Conservation (phyloP, 2,888 invertebrate species). For the Criorhina ranunculi region DNA sequence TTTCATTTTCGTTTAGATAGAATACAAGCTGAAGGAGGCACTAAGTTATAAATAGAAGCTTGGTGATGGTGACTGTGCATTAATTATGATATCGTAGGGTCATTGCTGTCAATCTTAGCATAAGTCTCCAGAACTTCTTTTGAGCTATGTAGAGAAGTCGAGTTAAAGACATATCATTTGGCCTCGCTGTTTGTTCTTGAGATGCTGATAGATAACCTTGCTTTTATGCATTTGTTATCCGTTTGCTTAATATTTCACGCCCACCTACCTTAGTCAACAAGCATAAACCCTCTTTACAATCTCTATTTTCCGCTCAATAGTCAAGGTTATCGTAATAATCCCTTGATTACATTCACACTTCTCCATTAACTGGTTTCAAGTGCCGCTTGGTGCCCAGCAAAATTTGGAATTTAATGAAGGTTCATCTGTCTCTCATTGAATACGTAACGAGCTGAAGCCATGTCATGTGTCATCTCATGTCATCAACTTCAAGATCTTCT, state of each 20-base stretch:
- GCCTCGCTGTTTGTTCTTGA: not conserved
- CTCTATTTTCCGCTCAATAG: slow-evolving; percentile 18
- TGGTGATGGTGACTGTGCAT: not conserved
- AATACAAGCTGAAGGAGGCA: not conserved
- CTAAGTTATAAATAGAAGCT: not conserved
- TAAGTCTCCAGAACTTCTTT: no score
- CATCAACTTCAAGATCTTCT: slow-evolving; percentile 43
- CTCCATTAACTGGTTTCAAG: slow-evolving; percentile 17
- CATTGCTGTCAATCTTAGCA: not conserved
- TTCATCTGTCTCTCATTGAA: slow-evolving; percentile 1
- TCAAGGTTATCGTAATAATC: slow-evolving; percentile 1
- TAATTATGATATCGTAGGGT: not conserved
- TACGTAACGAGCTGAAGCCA: slow-evolving; percentile 5
- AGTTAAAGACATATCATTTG: no score
- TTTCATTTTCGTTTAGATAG: slow-evolving; percentile 19
- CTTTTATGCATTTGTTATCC: not conserved
- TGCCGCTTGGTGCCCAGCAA: not conserved
- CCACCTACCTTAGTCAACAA: not conserved
- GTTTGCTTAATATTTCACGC: slow-evolving; percentile 9
- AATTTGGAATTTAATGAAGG: not conserved
- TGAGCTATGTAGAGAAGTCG: no score
- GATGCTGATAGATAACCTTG: not conserved
- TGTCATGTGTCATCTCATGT: slow-evolving; percentile 32
- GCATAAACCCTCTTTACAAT: not conserved
- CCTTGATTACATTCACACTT: slow-evolving; percentile 30